Evolutionary conservation across 2,797 vertebrate species (phyloP), one percentile per base, ranked within the genome.

Genomic region (Tauraco hartlaubi): DNA sequence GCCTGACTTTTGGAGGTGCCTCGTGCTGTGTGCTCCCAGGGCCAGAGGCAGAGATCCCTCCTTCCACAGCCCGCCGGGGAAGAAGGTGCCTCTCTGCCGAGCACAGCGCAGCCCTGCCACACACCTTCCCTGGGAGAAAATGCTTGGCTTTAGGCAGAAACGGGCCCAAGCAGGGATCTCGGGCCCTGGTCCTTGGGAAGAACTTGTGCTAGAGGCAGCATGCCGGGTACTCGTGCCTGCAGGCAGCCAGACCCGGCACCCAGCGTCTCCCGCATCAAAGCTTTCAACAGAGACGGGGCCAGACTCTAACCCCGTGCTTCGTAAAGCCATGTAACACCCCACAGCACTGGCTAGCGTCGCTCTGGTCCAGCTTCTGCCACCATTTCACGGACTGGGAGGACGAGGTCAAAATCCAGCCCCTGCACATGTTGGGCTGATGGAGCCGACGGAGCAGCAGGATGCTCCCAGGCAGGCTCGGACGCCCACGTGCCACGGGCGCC

Each of bases 361-460:
- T 71, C 54, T 29, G 41, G 12, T 29, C 54, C 58, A 55, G 62
- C 59, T 35, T 72, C 76, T 69, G 54, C 35, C 92, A 76, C 55
- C 85, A 5, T 58, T 19, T 29, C 16, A 6, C 0, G 19, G 73
- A 80, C 54, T 15, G 29, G 51, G 0, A 33, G 61, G 62, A 31
- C 0, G 3, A 68, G 62, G 74, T 61, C 52, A 68, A 86, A 56
- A 56, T 9, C 33, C 89, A 78, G 37, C 43, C 59, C 1, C 1
- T 1, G 22, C 35, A n/a, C 12, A 20, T 0, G 0, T 61, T 28
- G 39, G 33, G 69, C 71, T 4, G 22, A 5, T 9, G 62, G 41
- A 18, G 41, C 4, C 25, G 4, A 4, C 0, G 1, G 20, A 7
- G 54, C n/a, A 26, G 41, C 29, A 35, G 62, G 56, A 4, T 2